Evolutionary conservation across 2,797 vertebrate genomes (phyloP).

Genomic region (Macropus fuliginosus): DNA sequence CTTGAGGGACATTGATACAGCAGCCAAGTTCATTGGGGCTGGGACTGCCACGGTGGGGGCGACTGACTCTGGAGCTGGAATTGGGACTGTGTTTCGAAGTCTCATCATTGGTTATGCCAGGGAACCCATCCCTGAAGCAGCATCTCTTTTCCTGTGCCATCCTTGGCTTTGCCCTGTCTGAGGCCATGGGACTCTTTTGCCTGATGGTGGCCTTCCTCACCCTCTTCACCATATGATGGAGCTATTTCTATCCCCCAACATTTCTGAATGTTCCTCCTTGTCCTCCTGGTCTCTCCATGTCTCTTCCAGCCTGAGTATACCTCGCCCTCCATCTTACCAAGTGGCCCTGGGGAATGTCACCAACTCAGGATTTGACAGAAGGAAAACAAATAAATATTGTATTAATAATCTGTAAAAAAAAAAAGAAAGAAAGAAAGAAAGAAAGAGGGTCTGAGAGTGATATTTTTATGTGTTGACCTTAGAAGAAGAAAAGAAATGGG

Average conservation of each 20-base stretch:
- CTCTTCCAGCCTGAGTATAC: conserved; percentile 61
- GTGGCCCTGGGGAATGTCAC: conserved; percentile 64
- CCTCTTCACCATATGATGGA: conserved; percentile 93
- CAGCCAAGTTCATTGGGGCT: too few relatives aligned
- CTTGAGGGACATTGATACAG: too few relatives aligned
- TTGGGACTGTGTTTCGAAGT: too few relatives aligned
- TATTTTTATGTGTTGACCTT: too few relatives aligned
- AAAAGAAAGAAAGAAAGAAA: too few relatives aligned
- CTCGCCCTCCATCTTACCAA: conserved; percentile 62
- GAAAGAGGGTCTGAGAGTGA: too few relatives aligned
- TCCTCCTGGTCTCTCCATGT: conserved; percentile 24
- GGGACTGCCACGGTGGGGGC: too few relatives aligned
- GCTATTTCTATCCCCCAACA: conserved; percentile 13
- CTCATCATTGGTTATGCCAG: conserved; percentile 75
- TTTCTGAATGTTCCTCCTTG: conserved; percentile 11
- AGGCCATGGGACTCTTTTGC: conserved; percentile 97
- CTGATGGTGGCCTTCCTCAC: conserved; percentile 97
- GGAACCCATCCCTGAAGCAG: conserved; percentile 95
- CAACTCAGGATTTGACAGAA: conserved; percentile 73
- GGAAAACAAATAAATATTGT: conserved; percentile 81
- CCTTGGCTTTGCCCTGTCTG: conserved; percentile 94
- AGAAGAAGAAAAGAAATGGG: too few relatives aligned
- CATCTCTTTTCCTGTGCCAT: conserved; percentile 97
- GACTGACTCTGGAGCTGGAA: too few relatives aligned
- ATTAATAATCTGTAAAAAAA: conserved; percentile 71